Evolutionary conservation across 2,888 invertebrate species (phyloP), one percentile per base, ranked within the genome.

Genomic region (Aspidiotus rigidus): DNA sequence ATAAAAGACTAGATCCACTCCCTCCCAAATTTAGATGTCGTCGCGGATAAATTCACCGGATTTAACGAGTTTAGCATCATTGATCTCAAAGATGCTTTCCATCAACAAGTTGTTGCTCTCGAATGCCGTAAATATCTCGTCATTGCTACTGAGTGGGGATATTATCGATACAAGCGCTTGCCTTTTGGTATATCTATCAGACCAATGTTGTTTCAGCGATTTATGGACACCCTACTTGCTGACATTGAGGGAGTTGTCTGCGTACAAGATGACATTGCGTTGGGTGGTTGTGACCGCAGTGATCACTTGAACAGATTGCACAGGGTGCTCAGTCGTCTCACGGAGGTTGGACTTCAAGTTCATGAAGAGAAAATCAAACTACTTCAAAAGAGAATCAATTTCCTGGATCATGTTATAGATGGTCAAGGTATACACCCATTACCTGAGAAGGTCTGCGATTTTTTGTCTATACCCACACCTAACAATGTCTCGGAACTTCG

Each of bases 131-230:
- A 28, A 15, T 67, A 59, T 15, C n/a, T 67, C 0, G 41, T 49
- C 6, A 59, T 67, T 42, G 49, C 49, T n/a, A 67, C 59, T 2
- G 15, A 57, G 2, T 28, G 44, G 2, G 66, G 66, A 1, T 59
- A 59, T 44, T 67, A 13, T 42, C n/a, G 49, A 7, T 59, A 39
- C n/a, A 40, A 54, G n/a, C 69, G 76, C 55, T 57, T 76, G 2
- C 75, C 75, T 73, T 76, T 76, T 64, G 75, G 75, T 11, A 73
- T 76, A 0, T 75, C 75, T 72, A 71, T 74, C 6, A 74, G 75
- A 16, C 75, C 75, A 60, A 72, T 15, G 8, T 44, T 73, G 0
- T 76, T 75, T 74, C 75, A 76, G 71, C 70, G 73, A 6, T 75
- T 73, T 64, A 77, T 77, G 76, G 76, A 76, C 40, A 73, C 74